These are phyloP conservation scores for Hirundo rustica DNA, from an alignment of 2,797 vertebrate genomes.

Conservation along the genomic window DNA sequence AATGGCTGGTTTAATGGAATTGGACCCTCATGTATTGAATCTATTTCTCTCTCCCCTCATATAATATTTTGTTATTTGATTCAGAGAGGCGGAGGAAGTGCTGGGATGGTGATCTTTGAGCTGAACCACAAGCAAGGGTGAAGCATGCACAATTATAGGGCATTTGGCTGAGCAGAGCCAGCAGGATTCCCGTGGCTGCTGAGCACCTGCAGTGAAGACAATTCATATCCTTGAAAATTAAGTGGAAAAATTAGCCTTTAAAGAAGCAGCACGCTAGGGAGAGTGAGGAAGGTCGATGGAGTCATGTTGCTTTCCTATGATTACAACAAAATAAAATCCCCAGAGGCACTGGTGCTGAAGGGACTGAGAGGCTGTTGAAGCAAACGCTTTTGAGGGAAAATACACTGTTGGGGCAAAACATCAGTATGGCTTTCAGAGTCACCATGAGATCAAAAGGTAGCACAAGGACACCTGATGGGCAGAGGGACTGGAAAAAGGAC, in stretches of 20 bases:
- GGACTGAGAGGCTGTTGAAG: neutral
- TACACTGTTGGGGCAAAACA: neutral
- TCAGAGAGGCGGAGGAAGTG: neutral
- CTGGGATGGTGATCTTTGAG: neutral
- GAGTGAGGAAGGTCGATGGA: neutral
- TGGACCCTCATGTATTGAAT: neutral
- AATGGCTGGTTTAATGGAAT: neutral
- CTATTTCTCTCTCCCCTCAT: neutral
- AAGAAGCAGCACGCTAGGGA: neutral
- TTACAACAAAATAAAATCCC: neutral
- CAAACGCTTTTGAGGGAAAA: neutral
- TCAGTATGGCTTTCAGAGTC: neutral
- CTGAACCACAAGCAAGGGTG: neutral
- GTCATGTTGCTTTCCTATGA: neutral
- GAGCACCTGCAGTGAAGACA: neutral
- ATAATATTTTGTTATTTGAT: neutral
- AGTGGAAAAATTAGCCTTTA: neutral
- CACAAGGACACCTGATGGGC: neutral
- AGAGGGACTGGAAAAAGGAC: neutral
- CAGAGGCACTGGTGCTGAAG: neutral
- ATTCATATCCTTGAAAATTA: neutral
- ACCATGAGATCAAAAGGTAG: neutral
- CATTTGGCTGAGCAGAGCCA: neutral
- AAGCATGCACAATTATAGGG: neutral
- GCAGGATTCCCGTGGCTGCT: neutral